Evolutionary conservation across 2,113 vertebrate genomes (phyloP).

Genomic region (Phrynocephalus versicolor): DNA sequence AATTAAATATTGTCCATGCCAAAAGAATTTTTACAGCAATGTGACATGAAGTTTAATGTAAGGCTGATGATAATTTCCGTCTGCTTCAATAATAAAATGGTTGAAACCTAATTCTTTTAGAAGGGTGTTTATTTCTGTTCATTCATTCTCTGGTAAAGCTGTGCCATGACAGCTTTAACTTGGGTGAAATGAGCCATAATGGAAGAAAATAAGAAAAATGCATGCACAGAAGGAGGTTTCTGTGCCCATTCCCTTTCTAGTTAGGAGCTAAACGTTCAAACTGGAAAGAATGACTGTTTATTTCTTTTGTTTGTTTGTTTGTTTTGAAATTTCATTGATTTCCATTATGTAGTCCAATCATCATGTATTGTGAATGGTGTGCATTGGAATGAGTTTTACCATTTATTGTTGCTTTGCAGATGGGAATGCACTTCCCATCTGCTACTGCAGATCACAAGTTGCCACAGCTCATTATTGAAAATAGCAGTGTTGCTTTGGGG

Average conservation of each 20-base stretch:
- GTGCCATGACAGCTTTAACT: not conserved
- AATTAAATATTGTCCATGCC: not conserved
- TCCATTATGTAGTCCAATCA: constrained; percentile 23
- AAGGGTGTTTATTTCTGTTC: not conserved
- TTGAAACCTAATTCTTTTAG: not conserved
- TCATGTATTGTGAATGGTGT: not conserved
- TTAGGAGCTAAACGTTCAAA: not conserved
- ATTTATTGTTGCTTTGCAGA: not conserved
- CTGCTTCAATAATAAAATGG: constrained; percentile 8
- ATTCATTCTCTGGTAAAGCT: not conserved
- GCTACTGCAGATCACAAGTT: not conserved
- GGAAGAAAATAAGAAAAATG: not conserved
- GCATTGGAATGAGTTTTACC: not conserved
- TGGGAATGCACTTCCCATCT: not conserved
- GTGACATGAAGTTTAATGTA: not conserved
- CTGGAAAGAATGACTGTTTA: not conserved
- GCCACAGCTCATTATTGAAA: not conserved
- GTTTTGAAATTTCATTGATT: constrained; percentile 30
- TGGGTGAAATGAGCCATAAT: not conserved
- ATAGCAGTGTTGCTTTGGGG: not conserved
- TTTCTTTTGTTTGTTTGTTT: not conserved
- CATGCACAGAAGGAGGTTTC: not conserved
- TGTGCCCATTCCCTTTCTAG: not conserved
- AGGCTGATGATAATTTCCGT: constrained; percentile 2
- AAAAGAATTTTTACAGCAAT: not conserved